Evolutionary conservation across 2,113 vertebrate genomes (phyloP).

Genomic region (Tautogolabrus adspersus): DNA sequence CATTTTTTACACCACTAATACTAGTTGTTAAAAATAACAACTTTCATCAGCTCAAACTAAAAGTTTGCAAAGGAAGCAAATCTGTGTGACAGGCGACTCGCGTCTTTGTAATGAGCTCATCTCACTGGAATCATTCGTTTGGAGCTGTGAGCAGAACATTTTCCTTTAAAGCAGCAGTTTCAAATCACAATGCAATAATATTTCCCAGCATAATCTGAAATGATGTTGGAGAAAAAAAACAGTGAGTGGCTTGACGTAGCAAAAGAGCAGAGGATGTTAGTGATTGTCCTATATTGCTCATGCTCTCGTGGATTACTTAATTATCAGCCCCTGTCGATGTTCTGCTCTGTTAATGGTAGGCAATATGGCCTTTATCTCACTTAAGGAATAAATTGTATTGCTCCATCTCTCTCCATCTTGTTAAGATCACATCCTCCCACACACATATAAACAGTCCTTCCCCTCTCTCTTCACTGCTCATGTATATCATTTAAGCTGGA

Average conservation of each 20-base stretch:
- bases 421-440: conserved; percentile 69
- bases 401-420: conserved; percentile 79
- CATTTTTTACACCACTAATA: not conserved
- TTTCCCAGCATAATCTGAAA: conserved; percentile 79
- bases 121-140: conserved; percentile 74
- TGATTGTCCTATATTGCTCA: conserved; percentile 83
- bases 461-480: conserved; percentile 71
- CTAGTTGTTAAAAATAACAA: conserved; percentile 37
- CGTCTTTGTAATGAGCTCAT: conserved; percentile 64
- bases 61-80: conserved; percentile 57
- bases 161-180: conserved; percentile 70
- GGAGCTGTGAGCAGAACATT: conserved; percentile 72
- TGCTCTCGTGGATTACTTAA: conserved; percentile 85
- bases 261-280: conserved; percentile 78
- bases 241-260: conserved; percentile 65
- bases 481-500: conserved; percentile 79
- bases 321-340: conserved; percentile 81
- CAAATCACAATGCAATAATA: conserved; percentile 80
- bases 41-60: conserved; percentile 17
- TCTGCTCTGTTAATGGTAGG: conserved; percentile 83
- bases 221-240: conserved; percentile 63
- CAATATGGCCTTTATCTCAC: conserved; percentile 82
- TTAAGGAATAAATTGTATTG: conserved; percentile 85
- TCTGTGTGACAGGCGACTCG: conserved; percentile 60
- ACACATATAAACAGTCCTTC: conserved; percentile 75